These are phyloP conservation scores for Coleophora deauratella DNA, from an alignment of 2,888 invertebrate species.

Conservation along the genomic window DNA sequence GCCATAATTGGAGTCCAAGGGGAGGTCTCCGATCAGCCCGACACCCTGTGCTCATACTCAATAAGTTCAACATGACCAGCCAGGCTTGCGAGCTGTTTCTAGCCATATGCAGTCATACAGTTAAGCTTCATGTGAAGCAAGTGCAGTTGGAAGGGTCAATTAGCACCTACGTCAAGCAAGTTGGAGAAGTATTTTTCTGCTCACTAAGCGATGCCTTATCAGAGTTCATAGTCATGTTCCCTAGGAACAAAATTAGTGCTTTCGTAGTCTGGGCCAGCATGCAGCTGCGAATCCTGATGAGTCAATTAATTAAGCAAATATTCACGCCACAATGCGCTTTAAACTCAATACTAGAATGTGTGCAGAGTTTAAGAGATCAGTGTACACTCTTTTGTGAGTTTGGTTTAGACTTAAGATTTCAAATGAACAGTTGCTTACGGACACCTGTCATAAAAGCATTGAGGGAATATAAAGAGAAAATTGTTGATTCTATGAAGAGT, in stretches of 20 bases:
- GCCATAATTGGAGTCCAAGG: slow-evolving; percentile 91
- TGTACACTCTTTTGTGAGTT: slow-evolving; percentile 76
- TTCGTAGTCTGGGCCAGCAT: slow-evolving; percentile 94
- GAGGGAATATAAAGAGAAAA: slow-evolving; percentile 85
- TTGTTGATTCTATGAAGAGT: slow-evolving; percentile 86
- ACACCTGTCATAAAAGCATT: slow-evolving; percentile 84
- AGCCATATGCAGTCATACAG: slow-evolving; percentile 85
- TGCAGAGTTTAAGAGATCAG: slow-evolving; percentile 84
- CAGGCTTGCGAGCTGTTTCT: slow-evolving; percentile 89
- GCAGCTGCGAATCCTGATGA: slow-evolving; percentile 85
- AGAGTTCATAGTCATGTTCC: slow-evolving; percentile 81
- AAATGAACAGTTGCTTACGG: slow-evolving; percentile 89
- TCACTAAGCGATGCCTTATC: slow-evolving; percentile 82
- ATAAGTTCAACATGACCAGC: slow-evolving; percentile 78
- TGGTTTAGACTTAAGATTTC: slow-evolving; percentile 94
- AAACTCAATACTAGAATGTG: slow-evolving; percentile 89
- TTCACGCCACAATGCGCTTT: slow-evolving; percentile 92
- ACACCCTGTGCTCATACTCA: slow-evolving; percentile 88
- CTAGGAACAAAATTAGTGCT: slow-evolving; percentile 76
- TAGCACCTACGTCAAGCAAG: slow-evolving; percentile 84
- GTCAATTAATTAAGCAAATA: slow-evolving; percentile 89
- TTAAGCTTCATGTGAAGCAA: slow-evolving; percentile 86
- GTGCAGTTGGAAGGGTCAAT: slow-evolving; percentile 88
- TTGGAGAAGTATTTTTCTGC: slow-evolving; percentile 88
- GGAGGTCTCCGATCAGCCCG: slow-evolving; percentile 91